phyloP scores from a whole-genome alignment of 2,797 vertebrate genomes.

The Muscicapa comitata region DNA sequence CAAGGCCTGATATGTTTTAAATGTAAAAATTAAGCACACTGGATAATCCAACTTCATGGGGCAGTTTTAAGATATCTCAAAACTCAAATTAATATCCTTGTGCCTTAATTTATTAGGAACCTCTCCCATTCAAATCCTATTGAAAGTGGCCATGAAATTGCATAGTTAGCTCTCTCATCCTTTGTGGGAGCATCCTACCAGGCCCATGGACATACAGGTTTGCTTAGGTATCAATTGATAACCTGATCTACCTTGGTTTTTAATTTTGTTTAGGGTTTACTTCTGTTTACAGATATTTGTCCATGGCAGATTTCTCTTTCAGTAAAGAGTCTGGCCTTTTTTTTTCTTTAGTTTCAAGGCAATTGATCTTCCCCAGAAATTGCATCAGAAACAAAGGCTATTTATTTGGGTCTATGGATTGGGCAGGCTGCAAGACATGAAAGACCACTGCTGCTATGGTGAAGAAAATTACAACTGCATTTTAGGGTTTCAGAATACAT shows the following conservation, averaged over 20 bases:
- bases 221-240: not conserved
- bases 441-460: not conserved
- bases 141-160: not conserved
- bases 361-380: not conserved
- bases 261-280: not conserved
- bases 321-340: not conserved
- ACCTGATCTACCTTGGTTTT: not conserved
- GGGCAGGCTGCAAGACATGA: not conserved
- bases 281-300: not conserved
- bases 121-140: not conserved
- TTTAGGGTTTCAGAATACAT: not conserved
- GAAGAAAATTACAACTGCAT: not conserved
- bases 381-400: not conserved
- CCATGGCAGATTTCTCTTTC: not conserved
- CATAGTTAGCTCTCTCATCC: not conserved
- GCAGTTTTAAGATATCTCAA: not conserved
- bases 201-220: not conserved
- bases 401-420: not conserved
- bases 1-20: not conserved
- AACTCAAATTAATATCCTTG: not conserved
- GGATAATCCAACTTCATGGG: not conserved
- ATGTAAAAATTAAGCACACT: not conserved
- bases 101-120: not conserved
- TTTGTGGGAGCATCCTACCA: rapidly evolving
- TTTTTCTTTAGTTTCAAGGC: not conserved